Evolutionary conservation across 2,888 invertebrate species (phyloP), one percentile per base, ranked within the genome.

Genomic region (Pandemis corylana): DNA sequence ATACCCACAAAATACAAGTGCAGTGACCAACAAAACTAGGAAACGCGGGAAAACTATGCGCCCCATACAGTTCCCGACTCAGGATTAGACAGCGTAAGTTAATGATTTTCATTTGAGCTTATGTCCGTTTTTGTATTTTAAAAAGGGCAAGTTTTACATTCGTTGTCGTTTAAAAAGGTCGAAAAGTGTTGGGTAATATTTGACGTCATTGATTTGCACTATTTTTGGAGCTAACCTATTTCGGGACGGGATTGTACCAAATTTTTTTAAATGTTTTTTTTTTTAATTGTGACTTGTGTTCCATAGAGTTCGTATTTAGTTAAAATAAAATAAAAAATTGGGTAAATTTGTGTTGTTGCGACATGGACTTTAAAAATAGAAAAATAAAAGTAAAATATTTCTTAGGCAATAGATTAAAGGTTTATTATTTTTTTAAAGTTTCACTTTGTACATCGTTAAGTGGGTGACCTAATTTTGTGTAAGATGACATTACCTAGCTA

Each of bases 391-490:
- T 49, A 1, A 49, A 49, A 49, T 49, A 49, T 49, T 49, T 12
- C 12, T 49, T 13, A 3, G 10, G 9, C 5, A 2, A 12, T 49
- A 9, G 13, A 49, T 9, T 6, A 9, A 12, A 1, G 12, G 13
- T 10, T 53, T 36, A 36, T 36, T 2, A 49, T 53, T 15, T 13
- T 9, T 62, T 36, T 41, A 41, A 41, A 36, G 9, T 41, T 28
- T 59, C 20, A 41, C 2, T 41, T n/a, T 41, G 13, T 9, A 7
- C 51, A 36, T 65, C 28, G 28, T 66, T 13, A 67, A 83, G 81
- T 80, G 80, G 79, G 82, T 77, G 91, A 90, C 91, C 90, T 86
- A 89, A 83, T 87, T 90, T 79, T 77, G 68, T 76, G 46, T 76
- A 80, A 81, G 84, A 82, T 87, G 89, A 84, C 87, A 86, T 87